Evolutionary conservation across 1,140 invertebrate genomes (phyloP).

Genomic region (Drosophila pachea): DNA sequence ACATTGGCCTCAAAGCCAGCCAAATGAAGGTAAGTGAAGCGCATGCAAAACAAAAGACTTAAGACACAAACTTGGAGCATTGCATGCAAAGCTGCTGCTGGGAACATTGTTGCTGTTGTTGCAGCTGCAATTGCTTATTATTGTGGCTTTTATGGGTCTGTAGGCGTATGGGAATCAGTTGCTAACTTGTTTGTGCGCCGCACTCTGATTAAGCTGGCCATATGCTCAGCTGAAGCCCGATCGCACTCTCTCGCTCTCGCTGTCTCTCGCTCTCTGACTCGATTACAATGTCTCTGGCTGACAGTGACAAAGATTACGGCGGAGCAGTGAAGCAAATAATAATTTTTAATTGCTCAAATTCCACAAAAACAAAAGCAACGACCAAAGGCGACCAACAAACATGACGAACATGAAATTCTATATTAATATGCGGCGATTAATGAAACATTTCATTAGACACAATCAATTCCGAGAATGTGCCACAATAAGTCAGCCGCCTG

Average conservation of each 20-base stretch:
- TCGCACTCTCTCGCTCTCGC: not conserved
- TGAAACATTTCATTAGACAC: slow-evolving; percentile 73
- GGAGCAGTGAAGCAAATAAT: slow-evolving; percentile 58
- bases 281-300: slow-evolving; percentile 6
- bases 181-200: slow-evolving; percentile 6
- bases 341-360: slow-evolving; percentile 76
- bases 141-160: slow-evolving; percentile 37
- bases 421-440: slow-evolving; percentile 53
- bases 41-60: slow-evolving; percentile 47
- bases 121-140: not conserved
- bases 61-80: slow-evolving; percentile 40
- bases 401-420: slow-evolving; percentile 56
- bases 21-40: slow-evolving; percentile 24
- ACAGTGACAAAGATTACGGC: slow-evolving; percentile 18
- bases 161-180: slow-evolving; percentile 27
- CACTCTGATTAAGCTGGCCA: slow-evolving; percentile 4
- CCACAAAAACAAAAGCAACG: slow-evolving; percentile 37
- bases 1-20: slow-evolving; percentile 11
- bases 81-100: slow-evolving; percentile 17
- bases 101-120: slow-evolving; percentile 3
- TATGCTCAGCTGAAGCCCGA: not conserved
- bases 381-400: not conserved
- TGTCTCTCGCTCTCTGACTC: not conserved
- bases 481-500: slow-evolving; percentile 17
- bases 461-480: slow-evolving; percentile 72